Base-by-base conservation (phyloP, 2,888 invertebrate species). In the Busseola fusca region DNA sequence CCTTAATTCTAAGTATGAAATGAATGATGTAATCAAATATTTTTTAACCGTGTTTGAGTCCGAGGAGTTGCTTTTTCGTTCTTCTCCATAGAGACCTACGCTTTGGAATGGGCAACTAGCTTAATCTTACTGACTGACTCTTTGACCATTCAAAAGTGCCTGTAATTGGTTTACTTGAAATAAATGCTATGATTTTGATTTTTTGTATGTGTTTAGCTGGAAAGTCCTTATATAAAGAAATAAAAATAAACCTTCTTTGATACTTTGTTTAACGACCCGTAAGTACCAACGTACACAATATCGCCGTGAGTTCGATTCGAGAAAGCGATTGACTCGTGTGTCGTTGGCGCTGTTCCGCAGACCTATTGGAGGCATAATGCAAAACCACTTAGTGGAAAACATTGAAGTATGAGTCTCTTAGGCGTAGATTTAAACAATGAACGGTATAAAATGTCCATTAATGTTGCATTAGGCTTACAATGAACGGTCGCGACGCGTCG, bases 371-470 rank as follows among this genome's bases (percentile, higher is more conserved):
- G 62, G 50, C 59, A 62, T 69, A 81, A 81, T 81, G 81, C 69
- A 52, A 81, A 81, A 81, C 79, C 82, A 82, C 82, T 82, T 56
- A 74, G 45, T 56, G 76, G 56, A 64, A 79, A 81, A 82, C 79
- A 72, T 82, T 81, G 63, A n/a, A 78, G 72, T 52, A 67, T 54
- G 69, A 65, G 65, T 70, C 63, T 69, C 60, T 76, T 54, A 75
- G 57, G 67, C 77, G 69, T 71, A 67, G 78, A 78, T 80, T 80
- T 76, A 80, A 80, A 80, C 80, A 80, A 80, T 79, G 79, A 71
- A 69, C 60, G 63, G 50, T 68, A 62, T 68, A 76, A 80, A 75
- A 74, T 52, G 64, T 72, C 76, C 78, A 78, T 78, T 78, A 78
- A 67, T 57, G 64, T 64, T 59, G 64, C 66, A 73, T 78, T 76